Evolutionary conservation across 1,140 invertebrate genomes (phyloP), one percentile per base, ranked within the genome.

Genomic region (Atopsyche davidsoni): DNA sequence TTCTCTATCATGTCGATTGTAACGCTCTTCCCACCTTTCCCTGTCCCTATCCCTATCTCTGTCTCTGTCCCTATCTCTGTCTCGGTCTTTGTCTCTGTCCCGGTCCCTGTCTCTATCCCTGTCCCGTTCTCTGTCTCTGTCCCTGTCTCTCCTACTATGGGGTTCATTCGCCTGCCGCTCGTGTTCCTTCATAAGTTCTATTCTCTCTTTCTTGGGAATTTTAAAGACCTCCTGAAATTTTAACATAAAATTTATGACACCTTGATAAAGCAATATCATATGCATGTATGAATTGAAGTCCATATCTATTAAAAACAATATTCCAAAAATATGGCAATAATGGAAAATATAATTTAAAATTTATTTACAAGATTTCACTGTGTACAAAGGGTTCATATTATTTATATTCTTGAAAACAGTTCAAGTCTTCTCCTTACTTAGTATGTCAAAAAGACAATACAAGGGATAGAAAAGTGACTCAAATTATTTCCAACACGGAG

Each of bases 151-250:
- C 66, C 65, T 4, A 58, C 45, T 2, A 63, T 59, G 41, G 2
- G 44, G 38, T 36, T 50, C 71, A 54, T 79, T 76, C 0, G 89
- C 90, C 76, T 93, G 89, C 47, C 87, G 72, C 68, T 95, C 92
- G 61, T 94, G 90, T 61, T 93, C 89, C 63, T 92, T 91, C 86
- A 92, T 90, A 66, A 91, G 86, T 63, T 93, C 87, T 36, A 93
- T 86, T 38, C 91, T 78, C 62, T 96, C 88, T 59, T 94, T 93
- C 68, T 96, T 96, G 7, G 95, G 95, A 62, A 98, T 98, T 66
- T 89, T 82, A 64, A 94, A 97, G 16, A 88, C 81, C 58, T 79
- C 77, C 55, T 77, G 65, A 21, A 70, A 53, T n/a, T n/a, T n/a
- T n/a, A n/a, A n/a, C n/a, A n/a, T n/a, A 0, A 58, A 44, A 17